Percentiles rank a stretch among this genome's conserved stretches.
These are phyloP conservation scores for Tenthredo scrophulariae DNA, from an alignment of 2,888 invertebrate species.

Conservation along the genomic window DNA sequence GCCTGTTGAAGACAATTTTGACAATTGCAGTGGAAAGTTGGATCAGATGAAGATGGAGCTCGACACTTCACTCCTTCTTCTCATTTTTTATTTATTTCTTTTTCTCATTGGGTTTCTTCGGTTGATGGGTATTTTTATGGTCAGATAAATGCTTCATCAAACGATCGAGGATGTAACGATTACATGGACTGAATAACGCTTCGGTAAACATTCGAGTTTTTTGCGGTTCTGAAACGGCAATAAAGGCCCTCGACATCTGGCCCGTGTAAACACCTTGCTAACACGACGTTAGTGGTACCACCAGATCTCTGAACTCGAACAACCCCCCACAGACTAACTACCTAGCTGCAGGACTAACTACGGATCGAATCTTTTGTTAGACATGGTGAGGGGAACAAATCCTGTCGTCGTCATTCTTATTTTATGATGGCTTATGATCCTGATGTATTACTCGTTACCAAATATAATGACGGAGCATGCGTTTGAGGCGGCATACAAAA, in stretches of 20 bases:
- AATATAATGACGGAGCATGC: not conserved
- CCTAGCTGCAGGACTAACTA: constrained; percentile 41
- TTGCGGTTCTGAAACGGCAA: constrained; percentile 60
- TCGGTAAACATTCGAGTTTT: constrained; percentile 60
- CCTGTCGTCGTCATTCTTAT: constrained; percentile 23
- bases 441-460: constrained; percentile 1
- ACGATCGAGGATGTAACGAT: constrained; percentile 34
- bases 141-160: not conserved
- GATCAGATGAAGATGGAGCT: not conserved
- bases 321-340: constrained; percentile 29
- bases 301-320: constrained; percentile 28
- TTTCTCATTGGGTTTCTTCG: too few species aligned
- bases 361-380: constrained; percentile 44
- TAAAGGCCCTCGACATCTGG: constrained; percentile 67
- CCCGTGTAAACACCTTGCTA: constrained; percentile 64
- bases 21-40: not conserved
- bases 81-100: too few species aligned
- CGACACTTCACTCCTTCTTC: not conserved
- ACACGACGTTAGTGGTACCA: not conserved
- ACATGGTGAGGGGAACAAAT: not conserved
- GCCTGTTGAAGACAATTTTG: not conserved
- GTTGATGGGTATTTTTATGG: not conserved
- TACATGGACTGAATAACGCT: constrained; percentile 4
- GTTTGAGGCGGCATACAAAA: not conserved
- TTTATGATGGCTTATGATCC: not conserved